Evolutionary conservation across 2,888 invertebrate genomes (phyloP).

Genomic region (Dynastes tityus): DNA sequence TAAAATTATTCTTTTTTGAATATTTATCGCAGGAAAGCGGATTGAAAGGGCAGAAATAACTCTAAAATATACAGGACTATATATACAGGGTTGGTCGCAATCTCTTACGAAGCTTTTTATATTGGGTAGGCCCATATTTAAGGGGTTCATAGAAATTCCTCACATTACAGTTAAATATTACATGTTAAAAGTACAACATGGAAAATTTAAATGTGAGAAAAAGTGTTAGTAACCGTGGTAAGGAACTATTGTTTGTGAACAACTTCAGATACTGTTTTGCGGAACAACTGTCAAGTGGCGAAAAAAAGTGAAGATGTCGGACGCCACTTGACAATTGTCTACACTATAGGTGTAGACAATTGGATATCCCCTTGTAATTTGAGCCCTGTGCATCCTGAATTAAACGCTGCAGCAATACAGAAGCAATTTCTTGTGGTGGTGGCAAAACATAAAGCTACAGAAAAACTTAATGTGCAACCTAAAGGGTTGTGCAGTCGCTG

Average conservation of each 20-base stretch:
- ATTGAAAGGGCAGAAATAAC: too few relatives aligned
- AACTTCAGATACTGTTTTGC: constrained; percentile 31
- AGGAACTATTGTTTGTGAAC: constrained; percentile 20
- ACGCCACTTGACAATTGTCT: background rate
- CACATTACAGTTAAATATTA: background rate
- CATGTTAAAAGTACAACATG: constrained; percentile 13
- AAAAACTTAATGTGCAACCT: background rate
- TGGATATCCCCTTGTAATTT: constrained; percentile 10
- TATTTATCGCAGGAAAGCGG: too few relatives aligned
- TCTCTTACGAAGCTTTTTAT: too few relatives aligned
- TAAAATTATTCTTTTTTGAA: too few relatives aligned
- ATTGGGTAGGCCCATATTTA: too few relatives aligned
- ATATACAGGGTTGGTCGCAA: too few relatives aligned
- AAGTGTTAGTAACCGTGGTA: constrained; percentile 25
- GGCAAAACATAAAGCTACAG: constrained; percentile 17
- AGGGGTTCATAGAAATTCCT: too few relatives aligned
- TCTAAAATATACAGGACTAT: background rate
- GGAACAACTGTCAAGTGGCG: constrained; percentile 24
- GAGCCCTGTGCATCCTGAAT: constrained; percentile 1
- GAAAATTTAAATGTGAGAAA: constrained; percentile 24
- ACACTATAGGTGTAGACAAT: background rate
- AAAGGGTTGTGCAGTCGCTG: constrained; percentile 14
- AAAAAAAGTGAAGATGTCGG: constrained; percentile 14
- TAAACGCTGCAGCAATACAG: constrained; percentile 15
- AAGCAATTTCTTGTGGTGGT: constrained; percentile 14